Evolutionary conservation across 2,797 vertebrate species (phyloP).

Genomic region (Momotus momota): DNA sequence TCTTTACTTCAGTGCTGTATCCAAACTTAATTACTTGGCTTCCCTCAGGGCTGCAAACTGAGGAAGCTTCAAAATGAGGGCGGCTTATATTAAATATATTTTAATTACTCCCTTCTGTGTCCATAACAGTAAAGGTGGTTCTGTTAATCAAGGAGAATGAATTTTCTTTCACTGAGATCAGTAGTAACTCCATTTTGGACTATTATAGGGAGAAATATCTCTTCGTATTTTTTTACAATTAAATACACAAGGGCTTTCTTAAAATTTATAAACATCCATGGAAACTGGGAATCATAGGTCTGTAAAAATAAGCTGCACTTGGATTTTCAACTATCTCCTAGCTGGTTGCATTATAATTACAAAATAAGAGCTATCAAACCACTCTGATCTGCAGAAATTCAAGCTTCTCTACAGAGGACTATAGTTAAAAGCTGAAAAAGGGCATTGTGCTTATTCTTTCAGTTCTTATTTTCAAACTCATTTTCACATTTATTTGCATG

Average conservation of each 20-base stretch:
- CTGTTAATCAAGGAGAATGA: neutral
- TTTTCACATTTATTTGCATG: neutral
- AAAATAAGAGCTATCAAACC: neutral
- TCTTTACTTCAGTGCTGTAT: neutral
- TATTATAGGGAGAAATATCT: neutral
- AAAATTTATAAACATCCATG: neutral
- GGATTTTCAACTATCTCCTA: neutral
- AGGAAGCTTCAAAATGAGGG: slow-evolving; percentile 40
- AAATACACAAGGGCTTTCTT: neutral
- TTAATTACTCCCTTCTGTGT: slow-evolving; percentile 39
- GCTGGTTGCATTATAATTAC: neutral
- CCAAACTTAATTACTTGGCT: slow-evolving; percentile 36
- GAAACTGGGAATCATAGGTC: neutral
- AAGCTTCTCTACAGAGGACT: neutral
- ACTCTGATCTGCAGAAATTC: neutral
- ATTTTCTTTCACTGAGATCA: neutral
- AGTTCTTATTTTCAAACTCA: neutral
- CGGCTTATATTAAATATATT: slow-evolving; percentile 41
- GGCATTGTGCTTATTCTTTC: neutral
- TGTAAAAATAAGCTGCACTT: neutral
- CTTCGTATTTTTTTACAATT: neutral
- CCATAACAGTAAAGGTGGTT: neutral
- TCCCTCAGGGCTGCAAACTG: neutral
- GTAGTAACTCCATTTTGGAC: neutral
- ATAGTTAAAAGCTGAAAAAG: neutral